A percentile compares a stretch with the other conserved stretches of the same genome.
phyloP scores from a whole-genome alignment of 2,888 invertebrate species.

The Saturnia pavonia region DNA sequence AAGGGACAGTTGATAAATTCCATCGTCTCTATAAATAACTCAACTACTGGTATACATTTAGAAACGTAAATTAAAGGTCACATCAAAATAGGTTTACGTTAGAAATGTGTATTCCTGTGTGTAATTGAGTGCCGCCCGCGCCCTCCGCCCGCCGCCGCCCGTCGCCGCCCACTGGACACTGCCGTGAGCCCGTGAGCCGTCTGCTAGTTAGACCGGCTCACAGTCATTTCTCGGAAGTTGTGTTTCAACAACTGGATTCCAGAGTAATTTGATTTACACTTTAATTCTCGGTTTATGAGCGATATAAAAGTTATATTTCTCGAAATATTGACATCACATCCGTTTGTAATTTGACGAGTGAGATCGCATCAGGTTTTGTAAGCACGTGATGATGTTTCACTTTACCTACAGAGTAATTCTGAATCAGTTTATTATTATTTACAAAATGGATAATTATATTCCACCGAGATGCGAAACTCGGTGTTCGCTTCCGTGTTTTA shows the following conservation, averaged over 20 bases:
- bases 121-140: not conserved
- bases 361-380: not conserved
- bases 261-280: not conserved
- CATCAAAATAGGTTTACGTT: not conserved
- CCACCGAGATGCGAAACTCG: not conserved
- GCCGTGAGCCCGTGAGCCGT: not conserved
- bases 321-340: not conserved
- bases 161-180: not conserved
- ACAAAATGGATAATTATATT: not conserved
- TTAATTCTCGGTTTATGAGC: not conserved
- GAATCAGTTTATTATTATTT: not conserved
- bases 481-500: not conserved
- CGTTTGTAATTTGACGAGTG: not conserved
- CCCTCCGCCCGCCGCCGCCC: not conserved
- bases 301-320: not conserved
- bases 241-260: not conserved
- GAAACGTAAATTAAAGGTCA: not conserved
- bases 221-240: not conserved
- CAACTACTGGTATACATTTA: not conserved
- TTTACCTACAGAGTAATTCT: not conserved
- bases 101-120: not conserved
- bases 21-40: not conserved
- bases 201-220: not conserved
- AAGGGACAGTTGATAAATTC: not conserved
- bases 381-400: not conserved